These are phyloP conservation scores for Amia ocellicauda DNA, from an alignment of 2,113 vertebrate species.

Conservation along the genomic window DNA sequence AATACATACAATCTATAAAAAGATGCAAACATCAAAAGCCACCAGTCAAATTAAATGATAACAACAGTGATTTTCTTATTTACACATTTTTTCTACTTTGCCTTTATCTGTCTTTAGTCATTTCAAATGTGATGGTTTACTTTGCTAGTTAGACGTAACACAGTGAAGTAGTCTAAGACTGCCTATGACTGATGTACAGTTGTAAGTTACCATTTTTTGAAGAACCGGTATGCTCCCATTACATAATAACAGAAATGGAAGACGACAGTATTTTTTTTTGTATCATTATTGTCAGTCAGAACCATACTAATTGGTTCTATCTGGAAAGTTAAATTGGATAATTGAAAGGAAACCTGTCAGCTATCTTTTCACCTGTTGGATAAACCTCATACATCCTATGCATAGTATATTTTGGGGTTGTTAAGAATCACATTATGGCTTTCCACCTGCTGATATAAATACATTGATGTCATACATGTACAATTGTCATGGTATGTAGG, in stretches of 20 bases:
- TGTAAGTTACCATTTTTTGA: too few species aligned
- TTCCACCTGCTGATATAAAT: constrained; percentile 9
- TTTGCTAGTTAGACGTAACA: too few species aligned
- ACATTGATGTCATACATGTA: constrained; percentile 7
- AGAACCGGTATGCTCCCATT: too few species aligned
- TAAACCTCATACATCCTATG: not conserved
- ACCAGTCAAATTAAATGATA: not conserved
- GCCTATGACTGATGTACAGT: too few species aligned
- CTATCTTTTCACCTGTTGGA: not conserved
- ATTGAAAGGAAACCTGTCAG: not conserved
- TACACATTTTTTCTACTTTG: too few species aligned
- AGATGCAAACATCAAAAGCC: too few species aligned
- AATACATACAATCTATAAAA: too few species aligned
- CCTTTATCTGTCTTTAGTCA: too few species aligned
- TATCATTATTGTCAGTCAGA: not conserved
- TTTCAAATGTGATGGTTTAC: too few species aligned
- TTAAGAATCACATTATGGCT: constrained; percentile 3
- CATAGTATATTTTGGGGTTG: not conserved
- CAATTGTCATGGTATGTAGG: not conserved
- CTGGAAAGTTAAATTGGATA: not conserved
- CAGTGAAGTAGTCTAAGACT: too few species aligned
- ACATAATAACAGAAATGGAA: not conserved
- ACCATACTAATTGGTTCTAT: not conserved
- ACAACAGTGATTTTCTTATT: too few species aligned
- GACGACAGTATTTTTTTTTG: not conserved